Conservation (phyloP, 2,888 invertebrate species). For the Hydroisotoma schaefferi region DNA sequence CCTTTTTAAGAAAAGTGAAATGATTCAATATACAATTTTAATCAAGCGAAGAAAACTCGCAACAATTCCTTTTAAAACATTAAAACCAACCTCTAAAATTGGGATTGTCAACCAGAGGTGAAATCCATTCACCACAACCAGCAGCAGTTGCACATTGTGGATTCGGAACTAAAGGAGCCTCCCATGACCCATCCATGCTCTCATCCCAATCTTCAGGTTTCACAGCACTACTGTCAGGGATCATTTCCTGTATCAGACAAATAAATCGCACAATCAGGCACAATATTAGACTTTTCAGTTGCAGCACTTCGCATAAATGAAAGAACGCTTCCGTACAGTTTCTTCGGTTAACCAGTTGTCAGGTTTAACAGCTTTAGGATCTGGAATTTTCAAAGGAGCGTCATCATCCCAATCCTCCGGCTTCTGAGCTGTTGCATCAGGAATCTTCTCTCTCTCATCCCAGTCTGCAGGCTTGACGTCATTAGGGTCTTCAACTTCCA, state of each 20-base stretch:
- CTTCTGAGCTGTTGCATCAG: constrained; percentile 81
- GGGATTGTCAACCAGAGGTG: constrained; percentile 82
- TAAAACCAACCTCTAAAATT: constrained; percentile 88
- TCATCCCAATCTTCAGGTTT: constrained; percentile 94
- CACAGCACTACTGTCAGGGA: constrained; percentile 75
- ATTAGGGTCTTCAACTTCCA: constrained; percentile 86
- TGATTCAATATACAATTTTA: neutral
- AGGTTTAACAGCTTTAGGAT: constrained; percentile 78
- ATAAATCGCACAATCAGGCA: neutral
- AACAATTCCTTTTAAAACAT: constrained; percentile 54
- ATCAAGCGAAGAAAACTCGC: neutral
- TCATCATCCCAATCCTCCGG: constrained; percentile 97
- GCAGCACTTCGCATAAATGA: too few species aligned
- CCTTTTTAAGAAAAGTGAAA: constrained; percentile 23
- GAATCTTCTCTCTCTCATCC: constrained; percentile 93
- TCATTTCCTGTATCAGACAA: constrained; percentile 42
- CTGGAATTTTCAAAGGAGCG: constrained; percentile 83
- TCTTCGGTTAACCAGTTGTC: constrained; percentile 92
- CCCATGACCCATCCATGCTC: constrained; percentile 99
- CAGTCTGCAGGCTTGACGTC: constrained; percentile 82
- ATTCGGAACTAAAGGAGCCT: constrained; percentile 87
- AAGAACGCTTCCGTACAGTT: constrained; percentile 59
- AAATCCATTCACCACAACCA: constrained; percentile 90
- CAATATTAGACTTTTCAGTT: neutral
- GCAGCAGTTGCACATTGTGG: constrained; percentile 72